phyloP scores from a whole-genome alignment of 2,888 invertebrate species.

The Alsophila aescularia region DNA sequence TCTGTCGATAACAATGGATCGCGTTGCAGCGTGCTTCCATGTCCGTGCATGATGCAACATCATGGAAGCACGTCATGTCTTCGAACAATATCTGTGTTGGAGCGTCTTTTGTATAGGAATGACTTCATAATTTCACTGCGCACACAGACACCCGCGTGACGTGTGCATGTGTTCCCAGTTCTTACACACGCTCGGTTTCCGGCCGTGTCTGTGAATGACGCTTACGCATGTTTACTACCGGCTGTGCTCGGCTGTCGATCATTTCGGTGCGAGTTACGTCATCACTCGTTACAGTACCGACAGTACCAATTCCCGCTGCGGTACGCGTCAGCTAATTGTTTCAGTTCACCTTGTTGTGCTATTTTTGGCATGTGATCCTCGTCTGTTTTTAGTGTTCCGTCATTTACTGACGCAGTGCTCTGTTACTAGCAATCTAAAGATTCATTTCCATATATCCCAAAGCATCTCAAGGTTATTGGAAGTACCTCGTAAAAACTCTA shows the following conservation, averaged over 20 bases:
- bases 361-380: conserved; percentile 34
- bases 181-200: conserved; percentile 60
- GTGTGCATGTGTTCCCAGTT: conserved; percentile 36
- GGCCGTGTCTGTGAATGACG: conserved; percentile 75
- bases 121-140: conserved; percentile 68
- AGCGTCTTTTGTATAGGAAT: conserved; percentile 63
- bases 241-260: conserved; percentile 65
- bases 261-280: conserved; percentile 70
- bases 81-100: conserved; percentile 49
- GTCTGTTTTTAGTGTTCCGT: conserved; percentile 25
- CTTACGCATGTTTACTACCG: conserved; percentile 78
- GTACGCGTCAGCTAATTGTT: conserved; percentile 37
- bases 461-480: not conserved
- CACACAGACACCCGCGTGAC: conserved; percentile 46
- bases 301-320: conserved; percentile 48
- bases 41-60: conserved; percentile 58
- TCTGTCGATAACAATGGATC: conserved; percentile 47
- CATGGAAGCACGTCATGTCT: too few relatives aligned
- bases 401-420: conserved; percentile 12
- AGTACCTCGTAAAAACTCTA: not conserved
- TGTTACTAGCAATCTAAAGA: not conserved
- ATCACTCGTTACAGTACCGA: conserved; percentile 56
- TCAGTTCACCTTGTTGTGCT: conserved; percentile 42
- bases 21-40: conserved; percentile 47
- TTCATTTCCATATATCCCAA: not conserved